Evolutionary conservation across 2,888 invertebrate genomes (phyloP), one percentile per base, ranked within the genome.

Genomic region (Acleris laterana): DNA sequence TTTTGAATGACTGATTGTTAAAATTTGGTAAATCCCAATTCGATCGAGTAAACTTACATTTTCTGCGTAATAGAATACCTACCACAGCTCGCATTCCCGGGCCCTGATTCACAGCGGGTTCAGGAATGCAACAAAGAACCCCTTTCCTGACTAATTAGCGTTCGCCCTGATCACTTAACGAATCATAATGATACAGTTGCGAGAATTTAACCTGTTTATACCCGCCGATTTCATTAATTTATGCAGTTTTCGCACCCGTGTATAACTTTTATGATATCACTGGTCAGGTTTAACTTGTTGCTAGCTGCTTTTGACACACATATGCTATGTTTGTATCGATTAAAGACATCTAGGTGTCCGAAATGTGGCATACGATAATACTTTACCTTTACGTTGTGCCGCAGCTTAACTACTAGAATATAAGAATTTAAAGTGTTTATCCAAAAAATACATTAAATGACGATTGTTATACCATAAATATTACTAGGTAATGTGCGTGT

Each of bases 71-170:
- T 38, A 13, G 13, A 13, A 38, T 13, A 38, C 4, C 38, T n/a
- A 13, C 38, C 38, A 13, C 38, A 38, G 38, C 5, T 38, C 61
- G 67, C 70, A 68, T 60, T 64, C 49, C 49, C 28, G 49, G 32
- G 70, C 69, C 70, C 71, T 79, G 80, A 79, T 75, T 77, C 77
- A 78, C 72, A 52, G 38, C 51, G 75, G 70, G 82, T 81, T 82
- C 81, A 82, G 77, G 74, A 81, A 81, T 79, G 72, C 76, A 69
- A 82, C 79, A 78, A 77, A 80, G 83, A 76, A 72, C 76, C 79
- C 79, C 77, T 77, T 77, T 71, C 67, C 70, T 77, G 76, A 38
- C 75, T 81, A 84, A 85, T 87, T 84, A 84, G 76, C 76, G 71
- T 76, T 73, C 76, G 75, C 77, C 79, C 77, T 74, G 75, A 75